Conservation (phyloP, 2,888 invertebrate species). For the Tyria jacobaeae region DNA sequence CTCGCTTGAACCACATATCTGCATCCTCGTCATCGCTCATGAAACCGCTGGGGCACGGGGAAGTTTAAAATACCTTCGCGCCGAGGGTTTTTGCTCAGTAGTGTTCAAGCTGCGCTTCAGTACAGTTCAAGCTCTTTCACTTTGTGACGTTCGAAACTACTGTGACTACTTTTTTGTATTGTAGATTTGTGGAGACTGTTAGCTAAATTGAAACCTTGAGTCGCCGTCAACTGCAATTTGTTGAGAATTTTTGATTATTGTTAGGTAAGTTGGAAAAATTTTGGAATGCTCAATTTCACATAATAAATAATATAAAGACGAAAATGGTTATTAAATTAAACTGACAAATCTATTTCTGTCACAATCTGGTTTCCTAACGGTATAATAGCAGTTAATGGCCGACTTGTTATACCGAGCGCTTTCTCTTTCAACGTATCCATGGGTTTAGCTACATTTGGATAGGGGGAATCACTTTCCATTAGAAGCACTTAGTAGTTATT, state of each 20-base stretch:
- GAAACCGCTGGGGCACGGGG: constrained; percentile 68
- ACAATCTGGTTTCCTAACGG: constrained; percentile 46
- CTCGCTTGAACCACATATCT: constrained; percentile 64
- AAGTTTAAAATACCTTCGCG: constrained; percentile 80
- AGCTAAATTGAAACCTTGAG: constrained; percentile 51
- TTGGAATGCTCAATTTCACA: constrained; percentile 35
- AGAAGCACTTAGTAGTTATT: background rate
- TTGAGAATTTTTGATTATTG: constrained; percentile 51
- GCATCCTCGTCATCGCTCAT: constrained; percentile 58
- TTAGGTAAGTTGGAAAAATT: constrained; percentile 66
- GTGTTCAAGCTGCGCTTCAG: constrained; percentile 72
- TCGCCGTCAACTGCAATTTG: constrained; percentile 51
- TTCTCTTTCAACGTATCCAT: constrained; percentile 66
- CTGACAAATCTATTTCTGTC: constrained; percentile 41
- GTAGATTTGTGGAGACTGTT: constrained; percentile 63
- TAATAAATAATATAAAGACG: constrained; percentile 20
- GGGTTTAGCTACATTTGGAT: constrained; percentile 34
- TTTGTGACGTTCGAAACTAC: constrained; percentile 62
- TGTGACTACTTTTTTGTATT: constrained; percentile 71
- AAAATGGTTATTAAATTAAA: constrained; percentile 21
- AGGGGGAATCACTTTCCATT: constrained; percentile 60
- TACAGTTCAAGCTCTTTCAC: constrained; percentile 58
- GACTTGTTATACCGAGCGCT: constrained; percentile 70
- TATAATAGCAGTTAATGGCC: constrained; percentile 74
- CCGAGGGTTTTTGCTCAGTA: constrained; percentile 75